Evolutionary conservation across 2,113 vertebrate species (phyloP).

Genomic region (Microtus richardsoni): DNA sequence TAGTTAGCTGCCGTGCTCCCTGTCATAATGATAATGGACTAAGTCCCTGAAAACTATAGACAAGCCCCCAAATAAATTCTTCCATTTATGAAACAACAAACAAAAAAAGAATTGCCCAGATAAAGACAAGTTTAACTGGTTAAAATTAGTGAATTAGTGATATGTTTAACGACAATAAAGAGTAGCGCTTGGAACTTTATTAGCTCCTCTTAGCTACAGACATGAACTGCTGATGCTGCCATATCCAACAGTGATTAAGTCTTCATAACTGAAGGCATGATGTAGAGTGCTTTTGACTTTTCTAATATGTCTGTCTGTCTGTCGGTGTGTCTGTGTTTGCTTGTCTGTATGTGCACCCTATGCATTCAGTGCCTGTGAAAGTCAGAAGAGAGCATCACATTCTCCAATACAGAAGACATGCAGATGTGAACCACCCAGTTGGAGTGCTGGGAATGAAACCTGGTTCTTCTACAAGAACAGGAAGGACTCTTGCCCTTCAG

Average conservation of each 20-base stretch:
- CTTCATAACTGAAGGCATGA: not conserved
- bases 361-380: not conserved
- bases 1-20: not conserved
- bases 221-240: not conserved
- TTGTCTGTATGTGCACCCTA: not conserved
- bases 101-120: too few species aligned
- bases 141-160: too few species aligned
- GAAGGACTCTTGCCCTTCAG: not conserved
- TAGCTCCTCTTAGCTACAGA: not conserved
- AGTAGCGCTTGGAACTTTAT: not conserved
- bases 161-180: not conserved
- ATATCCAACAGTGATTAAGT: not conserved
- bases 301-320: not conserved
- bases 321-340: not conserved
- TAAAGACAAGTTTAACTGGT: not conserved
- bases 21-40: too few species aligned
- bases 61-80: too few species aligned
- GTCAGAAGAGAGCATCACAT: not conserved
- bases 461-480: not conserved
- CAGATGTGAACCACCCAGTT: not conserved
- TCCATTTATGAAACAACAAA: too few species aligned
- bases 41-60: too few species aligned
- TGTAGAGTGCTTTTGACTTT: not conserved
- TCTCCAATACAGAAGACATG: not conserved
- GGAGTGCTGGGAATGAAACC: not conserved